Evolutionary conservation across 1,140 invertebrate genomes (phyloP).

Genomic region (Brachionus paranguensis): DNA sequence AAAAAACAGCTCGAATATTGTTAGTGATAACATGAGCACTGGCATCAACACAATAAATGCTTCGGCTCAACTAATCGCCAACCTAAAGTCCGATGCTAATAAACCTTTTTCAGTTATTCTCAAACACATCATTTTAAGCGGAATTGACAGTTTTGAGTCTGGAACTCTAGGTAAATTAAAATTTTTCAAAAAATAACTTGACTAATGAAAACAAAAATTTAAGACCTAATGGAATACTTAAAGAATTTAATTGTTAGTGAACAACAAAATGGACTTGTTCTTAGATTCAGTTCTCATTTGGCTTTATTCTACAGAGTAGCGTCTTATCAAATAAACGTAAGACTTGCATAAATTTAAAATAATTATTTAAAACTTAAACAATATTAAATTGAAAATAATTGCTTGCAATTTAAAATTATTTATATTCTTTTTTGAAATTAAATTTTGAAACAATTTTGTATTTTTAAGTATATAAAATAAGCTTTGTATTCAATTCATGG

Average conservation of each 20-base stretch:
- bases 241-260: not conserved
- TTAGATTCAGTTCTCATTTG: slow-evolving; percentile 76
- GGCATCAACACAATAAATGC: not conserved
- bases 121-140: not conserved
- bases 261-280: slow-evolving; percentile 50
- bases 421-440: no score
- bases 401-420: not conserved
- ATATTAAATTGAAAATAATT: no score
- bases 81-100: not conserved
- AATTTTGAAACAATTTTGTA: no score
- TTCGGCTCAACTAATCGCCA: not conserved
- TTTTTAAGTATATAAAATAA: no score
- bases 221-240: slow-evolving; percentile 12
- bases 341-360: not conserved
- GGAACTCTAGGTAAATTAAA: slow-evolving; percentile 5
- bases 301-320: slow-evolving; percentile 73
- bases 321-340: slow-evolving; percentile 57
- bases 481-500: no score
- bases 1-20: not conserved
- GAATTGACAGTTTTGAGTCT: not conserved
- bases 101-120: slow-evolving; percentile 4
- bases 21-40: not conserved
- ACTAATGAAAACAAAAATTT: not conserved
- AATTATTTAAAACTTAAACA: not conserved
- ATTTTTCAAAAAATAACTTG: not conserved